phyloP scores from a whole-genome alignment of 2,888 invertebrate genomes.

The Mechanitis messenoides region DNA sequence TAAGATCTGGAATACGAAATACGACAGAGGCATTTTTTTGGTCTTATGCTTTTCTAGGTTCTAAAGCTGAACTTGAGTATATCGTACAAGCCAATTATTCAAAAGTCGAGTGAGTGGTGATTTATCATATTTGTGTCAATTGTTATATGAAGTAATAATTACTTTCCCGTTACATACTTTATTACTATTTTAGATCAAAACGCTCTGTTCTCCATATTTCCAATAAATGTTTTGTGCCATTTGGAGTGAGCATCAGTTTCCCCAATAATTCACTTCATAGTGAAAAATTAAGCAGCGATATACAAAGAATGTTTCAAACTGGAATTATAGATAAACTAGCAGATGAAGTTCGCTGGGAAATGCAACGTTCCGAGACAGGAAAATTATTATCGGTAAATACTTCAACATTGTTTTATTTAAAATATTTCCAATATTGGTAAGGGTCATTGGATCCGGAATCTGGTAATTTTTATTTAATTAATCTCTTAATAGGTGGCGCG shows the following conservation, averaged over 20 bases:
- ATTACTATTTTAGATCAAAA: constrained; percentile 60
- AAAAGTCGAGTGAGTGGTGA: constrained; percentile 49
- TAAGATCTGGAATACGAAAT: constrained; percentile 83
- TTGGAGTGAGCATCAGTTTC: constrained; percentile 80
- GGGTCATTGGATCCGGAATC: no score
- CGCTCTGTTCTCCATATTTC: constrained; percentile 83
- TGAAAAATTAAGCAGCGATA: constrained; percentile 76
- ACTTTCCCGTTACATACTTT: neutral
- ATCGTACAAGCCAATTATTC: constrained; percentile 84
- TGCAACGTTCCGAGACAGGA: constrained; percentile 79
- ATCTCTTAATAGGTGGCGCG: constrained; percentile 54
- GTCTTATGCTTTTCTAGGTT: constrained; percentile 87
- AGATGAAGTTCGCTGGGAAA: constrained; percentile 83
- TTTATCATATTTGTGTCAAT: no score
- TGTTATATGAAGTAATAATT: no score
- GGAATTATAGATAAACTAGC: constrained; percentile 81
- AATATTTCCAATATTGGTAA: no score
- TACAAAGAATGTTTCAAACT: constrained; percentile 79
- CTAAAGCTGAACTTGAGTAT: constrained; percentile 82
- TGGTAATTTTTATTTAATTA: neutral
- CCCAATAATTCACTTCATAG: constrained; percentile 81
- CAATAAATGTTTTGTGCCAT: constrained; percentile 84
- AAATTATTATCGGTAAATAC: constrained; percentile 77
- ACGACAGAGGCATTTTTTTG: constrained; percentile 85
- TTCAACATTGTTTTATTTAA: no score